A percentile compares a stretch with the other conserved stretches of the same genome.
Conservation (phyloP, 2,113 vertebrate species). For the Gymnobelideus leadbeateri region DNA sequence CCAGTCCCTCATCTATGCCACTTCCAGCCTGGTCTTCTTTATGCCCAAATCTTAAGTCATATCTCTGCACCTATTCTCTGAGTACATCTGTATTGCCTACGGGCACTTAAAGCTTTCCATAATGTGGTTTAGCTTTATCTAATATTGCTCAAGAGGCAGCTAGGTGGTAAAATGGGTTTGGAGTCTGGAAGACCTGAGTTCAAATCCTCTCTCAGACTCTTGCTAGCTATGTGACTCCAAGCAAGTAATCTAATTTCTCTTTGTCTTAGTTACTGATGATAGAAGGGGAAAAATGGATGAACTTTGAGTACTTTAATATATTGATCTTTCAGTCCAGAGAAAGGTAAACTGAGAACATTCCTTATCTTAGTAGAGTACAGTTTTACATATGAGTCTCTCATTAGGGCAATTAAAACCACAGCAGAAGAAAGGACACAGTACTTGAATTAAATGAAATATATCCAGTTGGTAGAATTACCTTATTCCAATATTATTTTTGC, state of each 20-base stretch:
- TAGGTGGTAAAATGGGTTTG: not conserved
- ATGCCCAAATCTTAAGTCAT: rapidly evolving
- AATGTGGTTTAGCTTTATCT: not conserved
- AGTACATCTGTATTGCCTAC: not conserved
- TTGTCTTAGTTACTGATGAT: not conserved
- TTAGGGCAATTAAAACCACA: not conserved
- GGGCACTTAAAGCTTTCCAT: not conserved
- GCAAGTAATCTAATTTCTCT: not conserved
- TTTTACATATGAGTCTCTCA: not conserved
- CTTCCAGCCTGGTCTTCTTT: not conserved
- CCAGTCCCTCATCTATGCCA: not conserved
- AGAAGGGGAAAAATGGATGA: not conserved
- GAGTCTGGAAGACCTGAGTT: not conserved
- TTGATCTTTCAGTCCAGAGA: not conserved
- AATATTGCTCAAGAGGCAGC: not conserved
- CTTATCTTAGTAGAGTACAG: not conserved
- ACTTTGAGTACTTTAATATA: not conserved
- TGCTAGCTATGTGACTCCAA: not conserved
- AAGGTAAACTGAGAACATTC: not conserved
- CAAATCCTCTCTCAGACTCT: not conserved
- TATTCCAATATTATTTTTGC: not conserved
- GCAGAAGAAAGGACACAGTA: not conserved
- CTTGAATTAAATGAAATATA: not conserved
- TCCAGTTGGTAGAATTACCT: not conserved
- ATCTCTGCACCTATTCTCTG: not conserved